These are phyloP conservation scores for Colostygia pectinataria DNA, from an alignment of 2,888 invertebrate genomes.

Conservation along the genomic window DNA sequence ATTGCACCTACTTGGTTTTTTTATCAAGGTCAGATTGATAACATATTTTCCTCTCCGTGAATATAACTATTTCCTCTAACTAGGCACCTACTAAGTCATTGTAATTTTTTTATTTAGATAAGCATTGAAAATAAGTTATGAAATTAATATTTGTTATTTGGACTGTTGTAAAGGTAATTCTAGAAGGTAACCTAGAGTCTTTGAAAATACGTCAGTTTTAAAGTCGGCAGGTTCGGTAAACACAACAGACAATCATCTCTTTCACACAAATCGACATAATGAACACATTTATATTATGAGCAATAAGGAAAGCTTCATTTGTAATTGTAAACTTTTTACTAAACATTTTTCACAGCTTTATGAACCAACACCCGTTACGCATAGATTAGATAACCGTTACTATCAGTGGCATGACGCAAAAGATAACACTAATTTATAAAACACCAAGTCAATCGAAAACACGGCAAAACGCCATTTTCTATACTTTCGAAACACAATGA, in stretches of 20 bases:
- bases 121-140: too few species aligned
- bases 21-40: too few species aligned
- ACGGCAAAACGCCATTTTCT: slow-evolving; percentile 32
- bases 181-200: too few species aligned
- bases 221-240: slow-evolving; percentile 64
- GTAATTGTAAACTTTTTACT: slow-evolving; percentile 9
- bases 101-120: too few species aligned
- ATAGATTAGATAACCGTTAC: slow-evolving; percentile 41
- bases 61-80: too few species aligned
- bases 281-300: slow-evolving; percentile 61
- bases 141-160: too few species aligned
- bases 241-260: slow-evolving; percentile 59
- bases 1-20: too few species aligned
- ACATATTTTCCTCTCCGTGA: too few species aligned
- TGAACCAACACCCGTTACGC: slow-evolving; percentile 41
- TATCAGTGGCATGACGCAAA: slow-evolving; percentile 46
- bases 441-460: slow-evolving; percentile 38
- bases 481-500: slow-evolving; percentile 36
- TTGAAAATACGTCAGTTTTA: background rate
- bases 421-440: slow-evolving; percentile 39
- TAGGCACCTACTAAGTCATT: too few species aligned
- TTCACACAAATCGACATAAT: slow-evolving; percentile 63
- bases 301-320: slow-evolving; percentile 65
- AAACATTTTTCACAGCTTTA: slow-evolving; percentile 47
- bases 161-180: too few species aligned